Conservation (phyloP, 2,797 vertebrate genomes). For the Choloepus didactylus region DNA sequence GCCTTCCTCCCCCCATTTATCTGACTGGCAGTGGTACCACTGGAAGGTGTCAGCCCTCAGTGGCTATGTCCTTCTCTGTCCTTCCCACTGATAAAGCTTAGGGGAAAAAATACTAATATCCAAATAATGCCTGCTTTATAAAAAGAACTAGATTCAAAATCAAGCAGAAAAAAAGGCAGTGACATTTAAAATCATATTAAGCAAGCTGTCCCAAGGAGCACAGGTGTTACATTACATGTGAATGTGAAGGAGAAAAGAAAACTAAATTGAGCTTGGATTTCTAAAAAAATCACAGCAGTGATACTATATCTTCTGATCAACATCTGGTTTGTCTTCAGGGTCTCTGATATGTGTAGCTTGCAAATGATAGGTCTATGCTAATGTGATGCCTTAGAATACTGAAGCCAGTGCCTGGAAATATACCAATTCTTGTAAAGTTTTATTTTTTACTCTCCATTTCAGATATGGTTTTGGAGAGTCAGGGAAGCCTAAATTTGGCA, state of each 20-base stretch:
- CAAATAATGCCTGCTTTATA: background rate
- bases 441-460: constrained; percentile 74
- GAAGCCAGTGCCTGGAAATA: constrained; percentile 40
- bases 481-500: constrained; percentile 93
- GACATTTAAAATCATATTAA: background rate
- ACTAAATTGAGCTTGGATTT: background rate
- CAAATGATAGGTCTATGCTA: background rate
- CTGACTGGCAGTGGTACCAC: background rate
- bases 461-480: constrained; percentile 96
- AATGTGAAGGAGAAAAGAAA: constrained; percentile 48
- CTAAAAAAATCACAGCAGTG: background rate
- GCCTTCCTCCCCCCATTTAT: background rate
- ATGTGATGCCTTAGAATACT: background rate
- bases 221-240: background rate
- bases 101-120: background rate
- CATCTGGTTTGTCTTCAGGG: constrained; percentile 60
- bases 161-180: constrained; percentile 19
- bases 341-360: constrained; percentile 24
- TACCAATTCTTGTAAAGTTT: constrained; percentile 19
- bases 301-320: background rate
- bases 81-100: constrained; percentile 17
- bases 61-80: background rate
- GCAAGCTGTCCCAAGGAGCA: background rate
- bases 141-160: constrained; percentile 10
- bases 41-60: background rate